phyloP scores from a whole-genome alignment of 2,113 vertebrate species.

The Glaucomys volans region DNA sequence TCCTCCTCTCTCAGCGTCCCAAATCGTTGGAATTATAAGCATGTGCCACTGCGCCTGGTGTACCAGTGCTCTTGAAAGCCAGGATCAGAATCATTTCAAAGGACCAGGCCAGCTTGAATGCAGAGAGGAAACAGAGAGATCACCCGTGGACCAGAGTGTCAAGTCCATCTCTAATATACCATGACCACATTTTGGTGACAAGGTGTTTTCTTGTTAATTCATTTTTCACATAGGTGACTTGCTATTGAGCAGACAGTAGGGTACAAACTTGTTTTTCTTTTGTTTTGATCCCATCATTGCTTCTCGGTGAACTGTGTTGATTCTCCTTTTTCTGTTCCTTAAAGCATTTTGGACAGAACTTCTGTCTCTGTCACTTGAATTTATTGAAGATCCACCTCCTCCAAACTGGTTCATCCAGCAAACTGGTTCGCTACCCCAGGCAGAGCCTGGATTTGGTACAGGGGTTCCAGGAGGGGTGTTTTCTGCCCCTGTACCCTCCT shows the following conservation, averaged over 20 bases:
- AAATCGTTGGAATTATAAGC: too few species aligned
- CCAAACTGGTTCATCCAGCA: not conserved
- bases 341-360: not conserved
- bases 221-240: not conserved
- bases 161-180: not conserved
- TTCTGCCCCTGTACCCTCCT: not conserved
- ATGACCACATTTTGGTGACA: not conserved
- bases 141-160: not conserved
- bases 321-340: conserved; percentile 26
- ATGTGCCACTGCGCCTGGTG: not conserved
- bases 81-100: not conserved
- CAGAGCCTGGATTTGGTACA: not conserved
- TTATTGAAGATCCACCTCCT: not conserved
- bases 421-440: not conserved
- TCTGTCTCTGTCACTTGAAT: conserved; percentile 12
- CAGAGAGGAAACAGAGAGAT: not conserved
- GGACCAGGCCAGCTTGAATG: not conserved
- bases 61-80: not conserved
- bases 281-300: not conserved
- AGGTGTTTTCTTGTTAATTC: not conserved
- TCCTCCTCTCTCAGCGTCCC: too few species aligned
- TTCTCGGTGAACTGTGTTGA: not conserved
- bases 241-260: not conserved
- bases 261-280: not conserved
- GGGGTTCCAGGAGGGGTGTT: not conserved